Evolutionary conservation across 2,797 vertebrate species (phyloP).

Genomic region (Chanos chanos): DNA sequence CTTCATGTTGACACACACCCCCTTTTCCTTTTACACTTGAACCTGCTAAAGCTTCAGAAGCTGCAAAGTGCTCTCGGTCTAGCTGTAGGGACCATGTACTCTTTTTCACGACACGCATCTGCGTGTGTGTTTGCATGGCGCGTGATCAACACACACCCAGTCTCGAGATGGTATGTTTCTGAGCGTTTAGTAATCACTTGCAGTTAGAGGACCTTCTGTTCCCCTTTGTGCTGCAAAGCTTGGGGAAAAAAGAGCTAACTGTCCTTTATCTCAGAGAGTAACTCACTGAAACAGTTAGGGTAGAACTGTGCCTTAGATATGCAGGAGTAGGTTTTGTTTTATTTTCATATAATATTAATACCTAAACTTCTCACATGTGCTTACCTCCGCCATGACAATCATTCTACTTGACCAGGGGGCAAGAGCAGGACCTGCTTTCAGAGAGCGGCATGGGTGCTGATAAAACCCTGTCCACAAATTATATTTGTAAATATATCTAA

Average conservation of each 20-base stretch:
- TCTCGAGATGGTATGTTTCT: too few species aligned
- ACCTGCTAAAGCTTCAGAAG: too few species aligned
- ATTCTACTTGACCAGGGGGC: conserved; percentile 70
- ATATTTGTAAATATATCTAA: conserved; percentile 80
- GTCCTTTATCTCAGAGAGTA: conserved; percentile 44
- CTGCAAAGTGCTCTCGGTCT: conserved; percentile 12
- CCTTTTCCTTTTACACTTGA: too few species aligned
- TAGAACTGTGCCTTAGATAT: conserved; percentile 85
- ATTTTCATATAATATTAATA: conserved; percentile 74
- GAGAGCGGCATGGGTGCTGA: conserved; percentile 60
- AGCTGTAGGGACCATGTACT: conserved; percentile 7
- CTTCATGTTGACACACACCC: too few species aligned
- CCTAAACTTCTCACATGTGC: conserved; percentile 55
- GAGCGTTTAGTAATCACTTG: conserved; percentile 63
- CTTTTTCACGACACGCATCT: not conserved
- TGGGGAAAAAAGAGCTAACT: conserved; percentile 30
- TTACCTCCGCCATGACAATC: conserved; percentile 86
- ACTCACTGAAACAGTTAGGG: conserved; percentile 62
- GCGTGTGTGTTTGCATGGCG: not conserved
- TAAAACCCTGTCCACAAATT: conserved; percentile 67
- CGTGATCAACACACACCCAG: too few species aligned
- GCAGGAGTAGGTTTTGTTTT: conserved; percentile 63
- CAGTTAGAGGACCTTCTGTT: conserved; percentile 48
- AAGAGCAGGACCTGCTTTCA: conserved; percentile 62
- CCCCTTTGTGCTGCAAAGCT: conserved; percentile 36